A percentile compares a stretch with the other conserved stretches of the same genome.
Evolutionary conservation across 2,797 vertebrate species (phyloP).

Genomic region (Esox lucius): DNA sequence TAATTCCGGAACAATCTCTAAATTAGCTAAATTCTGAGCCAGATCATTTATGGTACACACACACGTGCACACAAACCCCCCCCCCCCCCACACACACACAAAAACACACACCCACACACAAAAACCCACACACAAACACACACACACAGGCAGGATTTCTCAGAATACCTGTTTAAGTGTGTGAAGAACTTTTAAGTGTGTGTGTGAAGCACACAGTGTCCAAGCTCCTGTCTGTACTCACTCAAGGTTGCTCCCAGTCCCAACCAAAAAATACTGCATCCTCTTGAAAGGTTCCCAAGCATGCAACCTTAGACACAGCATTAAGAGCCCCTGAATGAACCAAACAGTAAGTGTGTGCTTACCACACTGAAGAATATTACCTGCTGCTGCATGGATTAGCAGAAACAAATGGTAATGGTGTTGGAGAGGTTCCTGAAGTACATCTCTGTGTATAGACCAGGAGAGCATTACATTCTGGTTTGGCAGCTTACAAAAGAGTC

Average conservation of each 20-base stretch:
- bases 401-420: no score
- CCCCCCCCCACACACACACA: no score
- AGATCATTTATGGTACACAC: neutral
- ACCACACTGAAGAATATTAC: neutral
- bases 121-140: no score
- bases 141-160: neutral
- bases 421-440: no score
- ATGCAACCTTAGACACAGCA: neutral
- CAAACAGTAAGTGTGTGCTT: neutral
- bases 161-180: neutral
- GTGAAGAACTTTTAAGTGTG: neutral
- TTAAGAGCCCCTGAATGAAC: neutral
- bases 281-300: neutral
- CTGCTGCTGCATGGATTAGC: no score
- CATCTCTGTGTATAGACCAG: no score
- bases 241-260: neutral
- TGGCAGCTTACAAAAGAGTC: no score
- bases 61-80: neutral
- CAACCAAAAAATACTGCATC: neutral
- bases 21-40: neutral
- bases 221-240: constrained; percentile 4
- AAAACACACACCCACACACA: no score
- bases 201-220: constrained; percentile 31
- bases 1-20: neutral
- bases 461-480: no score